Percentiles rank a stretch among this genome's conserved stretches.
Evolutionary conservation across 1,140 invertebrate species (phyloP).

Genomic region (Mactra quadrangularis): DNA sequence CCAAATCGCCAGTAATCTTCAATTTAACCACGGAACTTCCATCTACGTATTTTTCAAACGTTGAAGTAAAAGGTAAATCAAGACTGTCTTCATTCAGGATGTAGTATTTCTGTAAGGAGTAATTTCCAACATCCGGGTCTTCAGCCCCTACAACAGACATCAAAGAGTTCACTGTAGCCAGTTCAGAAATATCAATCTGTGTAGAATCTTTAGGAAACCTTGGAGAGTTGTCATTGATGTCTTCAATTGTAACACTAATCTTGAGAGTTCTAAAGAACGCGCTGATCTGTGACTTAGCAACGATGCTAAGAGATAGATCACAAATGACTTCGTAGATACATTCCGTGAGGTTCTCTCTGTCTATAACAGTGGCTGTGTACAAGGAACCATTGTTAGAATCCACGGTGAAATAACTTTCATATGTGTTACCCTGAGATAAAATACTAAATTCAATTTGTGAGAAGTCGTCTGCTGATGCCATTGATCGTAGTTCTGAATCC

Average conservation of each 20-base stretch:
- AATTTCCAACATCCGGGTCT: constrained; percentile 71
- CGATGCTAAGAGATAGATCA: constrained; percentile 66
- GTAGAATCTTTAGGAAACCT: constrained; percentile 86
- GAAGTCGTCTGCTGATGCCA: constrained; percentile 43
- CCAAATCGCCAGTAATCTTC: constrained; percentile 85
- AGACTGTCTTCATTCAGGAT: constrained; percentile 42
- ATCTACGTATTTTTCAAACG: constrained; percentile 64
- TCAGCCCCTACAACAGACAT: constrained; percentile 69
- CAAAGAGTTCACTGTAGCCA: constrained; percentile 58
- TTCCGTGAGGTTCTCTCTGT: constrained; percentile 64
- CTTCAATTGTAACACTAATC: constrained; percentile 89
- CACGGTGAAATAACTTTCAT: constrained; percentile 62
- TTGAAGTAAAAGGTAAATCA: constrained; percentile 68
- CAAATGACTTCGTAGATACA: constrained; percentile 68
- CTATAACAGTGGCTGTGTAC: constrained; percentile 59
- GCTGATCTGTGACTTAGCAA: constrained; percentile 70
- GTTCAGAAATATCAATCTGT: constrained; percentile 68
- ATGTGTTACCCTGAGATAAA: constrained; percentile 54
- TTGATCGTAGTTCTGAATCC: constrained; percentile 65
- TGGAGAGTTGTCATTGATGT: constrained; percentile 96
- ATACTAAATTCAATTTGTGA: constrained; percentile 63
- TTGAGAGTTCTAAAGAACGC: constrained; percentile 81
- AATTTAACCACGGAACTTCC: constrained; percentile 71
- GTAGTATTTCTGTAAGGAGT: constrained; percentile 71
- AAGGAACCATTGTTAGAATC: constrained; percentile 62